Evolutionary conservation across 2,113 vertebrate species (phyloP).

Genomic region (Microcebus ravelobensis): DNA sequence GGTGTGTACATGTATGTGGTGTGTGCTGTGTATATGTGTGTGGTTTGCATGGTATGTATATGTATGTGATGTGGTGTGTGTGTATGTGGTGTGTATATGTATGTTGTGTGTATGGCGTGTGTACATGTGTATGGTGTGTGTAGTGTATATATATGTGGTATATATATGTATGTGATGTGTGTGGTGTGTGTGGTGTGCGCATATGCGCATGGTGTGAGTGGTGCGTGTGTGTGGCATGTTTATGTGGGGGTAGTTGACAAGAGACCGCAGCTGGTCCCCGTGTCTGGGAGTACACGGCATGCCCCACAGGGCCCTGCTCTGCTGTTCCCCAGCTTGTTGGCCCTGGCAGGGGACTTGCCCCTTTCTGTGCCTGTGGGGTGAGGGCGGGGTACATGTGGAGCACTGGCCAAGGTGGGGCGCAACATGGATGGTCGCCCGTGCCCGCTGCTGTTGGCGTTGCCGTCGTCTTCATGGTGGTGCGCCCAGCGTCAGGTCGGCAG

Average conservation of each 20-base stretch:
- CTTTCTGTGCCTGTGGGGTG: too few relatives aligned
- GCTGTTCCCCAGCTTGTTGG: not conserved
- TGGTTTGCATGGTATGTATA: not conserved
- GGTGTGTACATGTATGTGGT: not conserved
- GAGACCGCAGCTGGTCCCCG: not conserved
- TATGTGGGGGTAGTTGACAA: not conserved
- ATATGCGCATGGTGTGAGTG: not conserved
- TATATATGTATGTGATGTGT: not conserved
- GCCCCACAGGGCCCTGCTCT: not conserved
- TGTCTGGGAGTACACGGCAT: not conserved
- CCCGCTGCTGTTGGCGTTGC: fast-evolving
- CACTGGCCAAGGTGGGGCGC: fast-evolving
- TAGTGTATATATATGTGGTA: too few relatives aligned
- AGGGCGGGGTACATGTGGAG: fast-evolving
- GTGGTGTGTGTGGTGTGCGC: not conserved
- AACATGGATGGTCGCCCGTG: fast-evolving
- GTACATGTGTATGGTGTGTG: too few relatives aligned
- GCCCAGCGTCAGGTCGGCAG: too few relatives aligned
- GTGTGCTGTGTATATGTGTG: not conserved
- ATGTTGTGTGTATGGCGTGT: not conserved
- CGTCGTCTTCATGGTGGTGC: fast-evolving
- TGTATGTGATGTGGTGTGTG: too few relatives aligned
- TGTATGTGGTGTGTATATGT: not conserved
- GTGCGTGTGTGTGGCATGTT: not conserved
- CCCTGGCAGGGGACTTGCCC: not conserved